Base-by-base conservation (phyloP, 2,113 vertebrate genomes). In the Nansenia antarctica region DNA sequence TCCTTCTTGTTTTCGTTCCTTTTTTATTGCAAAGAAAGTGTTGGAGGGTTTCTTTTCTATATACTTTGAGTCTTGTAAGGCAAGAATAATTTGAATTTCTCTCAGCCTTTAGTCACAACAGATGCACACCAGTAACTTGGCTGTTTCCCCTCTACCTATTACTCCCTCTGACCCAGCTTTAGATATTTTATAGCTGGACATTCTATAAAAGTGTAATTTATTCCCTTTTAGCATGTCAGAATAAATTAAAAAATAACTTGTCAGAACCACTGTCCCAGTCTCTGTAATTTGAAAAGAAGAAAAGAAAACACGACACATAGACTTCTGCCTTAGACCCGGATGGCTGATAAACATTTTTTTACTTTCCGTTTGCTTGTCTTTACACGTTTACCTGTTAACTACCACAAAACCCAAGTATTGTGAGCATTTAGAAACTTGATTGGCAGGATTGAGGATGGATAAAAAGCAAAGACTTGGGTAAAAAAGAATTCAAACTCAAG, bases 171-270 rank as follows among this genome's bases (percentile, higher is more conserved):
- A 88, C 88, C 88, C 91, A 92, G 91, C 87, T 88, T 72, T 91
- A 92, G 91, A 75, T 88, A 88, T 79, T 91, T 91, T 91, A 91
- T 88, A 86, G 86, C 92, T 89, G 85, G 83, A 89, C 87, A 89
- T 92, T 92, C 91, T 90, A 89, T 89, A 92, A 89, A 89, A 93
- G 3, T 94, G 90, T 95, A 94, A 95, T 90, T 94, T 94, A 94
- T 93, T 95, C 91, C 90, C 90, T 94, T 93, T 92, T 92, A 93
- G 92, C 93, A 94, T 93, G 92, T 94, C 90, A 89, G 89, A 91
- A 93, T 93, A 93, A 95, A 94, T 93, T 93, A 89, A 88, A 89
- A 88, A 92, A 89, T 90, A 62, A 79, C 84, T 85, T 83, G 89
- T 94, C 89, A 93, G 88, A 94, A 92, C 90, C 90, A 86, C 86